Conservation (phyloP, 2,797 vertebrate species). For the Melanotaenia pygmaea region DNA sequence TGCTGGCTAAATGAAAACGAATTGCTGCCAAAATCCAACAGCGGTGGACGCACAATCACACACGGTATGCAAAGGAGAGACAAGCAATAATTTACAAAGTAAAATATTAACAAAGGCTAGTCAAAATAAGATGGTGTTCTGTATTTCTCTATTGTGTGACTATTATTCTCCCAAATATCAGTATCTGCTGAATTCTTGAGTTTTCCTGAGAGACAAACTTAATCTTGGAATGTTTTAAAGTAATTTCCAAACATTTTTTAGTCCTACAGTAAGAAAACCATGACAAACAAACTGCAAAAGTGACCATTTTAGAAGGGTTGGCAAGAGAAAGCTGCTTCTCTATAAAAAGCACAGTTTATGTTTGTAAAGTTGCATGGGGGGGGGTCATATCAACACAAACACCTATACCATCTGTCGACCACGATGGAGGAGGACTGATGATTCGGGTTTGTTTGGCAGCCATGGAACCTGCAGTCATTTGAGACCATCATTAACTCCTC, state of each 20-base stretch:
- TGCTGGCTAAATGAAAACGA: conserved; percentile 68
- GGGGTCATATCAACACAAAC: background rate
- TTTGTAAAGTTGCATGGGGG: no score
- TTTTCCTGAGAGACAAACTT: background rate
- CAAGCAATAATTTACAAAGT: no score
- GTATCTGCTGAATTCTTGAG: background rate
- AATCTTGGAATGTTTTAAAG: background rate
- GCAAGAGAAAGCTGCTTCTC: no score
- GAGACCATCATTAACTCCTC: background rate
- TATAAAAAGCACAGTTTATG: no score
- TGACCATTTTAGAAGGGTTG: no score
- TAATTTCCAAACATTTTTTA: background rate
- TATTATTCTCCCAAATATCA: background rate
- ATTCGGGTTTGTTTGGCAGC: background rate
- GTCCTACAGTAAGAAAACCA: background rate
- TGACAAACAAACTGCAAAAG: no score
- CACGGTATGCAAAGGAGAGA: background rate
- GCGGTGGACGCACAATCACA: conserved; percentile 13
- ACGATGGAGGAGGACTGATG: background rate
- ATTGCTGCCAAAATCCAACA: conserved; percentile 65
- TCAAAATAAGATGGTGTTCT: background rate
- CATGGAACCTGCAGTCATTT: background rate
- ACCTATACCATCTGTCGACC: background rate
- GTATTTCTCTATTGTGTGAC: background rate
- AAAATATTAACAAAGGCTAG: no score